Conservation (phyloP, 2,113 vertebrate genomes). For the Serilophus lunatus region DNA sequence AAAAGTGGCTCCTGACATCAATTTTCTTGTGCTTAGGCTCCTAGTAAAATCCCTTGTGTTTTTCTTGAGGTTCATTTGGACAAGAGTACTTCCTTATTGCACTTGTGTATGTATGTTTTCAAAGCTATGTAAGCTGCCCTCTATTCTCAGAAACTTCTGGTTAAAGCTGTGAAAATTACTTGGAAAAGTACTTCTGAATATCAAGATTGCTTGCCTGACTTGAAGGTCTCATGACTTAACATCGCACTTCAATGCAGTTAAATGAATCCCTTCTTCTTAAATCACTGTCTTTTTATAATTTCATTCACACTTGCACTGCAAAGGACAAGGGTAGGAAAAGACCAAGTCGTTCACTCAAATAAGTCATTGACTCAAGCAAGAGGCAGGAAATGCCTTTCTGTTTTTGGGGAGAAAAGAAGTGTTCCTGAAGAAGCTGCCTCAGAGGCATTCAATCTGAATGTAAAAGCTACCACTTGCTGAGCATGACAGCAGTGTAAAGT, state of each 20-base stretch:
- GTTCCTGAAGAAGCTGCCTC: neutral
- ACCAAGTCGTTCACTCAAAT: neutral
- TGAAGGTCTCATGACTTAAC: neutral
- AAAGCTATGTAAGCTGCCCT: neutral
- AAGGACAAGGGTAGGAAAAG: constrained; percentile 11
- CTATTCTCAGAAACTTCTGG: neutral
- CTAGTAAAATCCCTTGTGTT: constrained; percentile 10
- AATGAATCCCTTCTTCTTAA: constrained; percentile 34
- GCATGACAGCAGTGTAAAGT: neutral
- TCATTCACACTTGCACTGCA: constrained; percentile 5
- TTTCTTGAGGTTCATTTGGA: constrained; percentile 45
- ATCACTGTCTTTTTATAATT: neutral
- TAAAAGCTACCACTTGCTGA: neutral
- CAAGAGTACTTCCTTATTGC: constrained; percentile 24
- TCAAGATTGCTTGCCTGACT: neutral
- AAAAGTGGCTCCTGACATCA: neutral
- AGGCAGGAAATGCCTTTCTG: constrained; percentile 32
- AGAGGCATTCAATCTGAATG: neutral
- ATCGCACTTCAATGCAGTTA: neutral
- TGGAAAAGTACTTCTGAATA: neutral
- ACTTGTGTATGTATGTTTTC: constrained; percentile 6
- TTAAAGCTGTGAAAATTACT: neutral
- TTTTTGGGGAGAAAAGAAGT: neutral
- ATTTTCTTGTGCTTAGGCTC: constrained; percentile 18
- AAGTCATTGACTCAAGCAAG: neutral